A percentile compares a stretch with the other conserved stretches of the same genome.
Evolutionary conservation across 2,888 invertebrate genomes (phyloP).

Genomic region (Rhagium mordax): DNA sequence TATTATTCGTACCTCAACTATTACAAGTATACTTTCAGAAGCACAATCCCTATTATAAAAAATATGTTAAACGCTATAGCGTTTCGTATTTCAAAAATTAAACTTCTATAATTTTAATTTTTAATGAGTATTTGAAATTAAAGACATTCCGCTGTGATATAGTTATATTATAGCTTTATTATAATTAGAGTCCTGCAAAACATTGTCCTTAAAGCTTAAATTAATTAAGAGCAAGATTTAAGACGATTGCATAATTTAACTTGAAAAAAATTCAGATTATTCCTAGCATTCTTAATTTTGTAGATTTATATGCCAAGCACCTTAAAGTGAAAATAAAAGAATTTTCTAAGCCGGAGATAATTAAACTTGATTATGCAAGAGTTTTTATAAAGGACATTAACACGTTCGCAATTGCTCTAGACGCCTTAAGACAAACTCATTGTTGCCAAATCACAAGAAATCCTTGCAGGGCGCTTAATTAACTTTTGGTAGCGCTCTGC

Average conservation of each 20-base stretch:
- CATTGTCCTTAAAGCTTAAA: neutral
- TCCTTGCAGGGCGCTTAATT: slow-evolving; percentile 40
- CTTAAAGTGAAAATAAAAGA: slow-evolving; percentile 40
- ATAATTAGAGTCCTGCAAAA: neutral
- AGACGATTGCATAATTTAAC: neutral
- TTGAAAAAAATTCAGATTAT: slow-evolving; percentile 7
- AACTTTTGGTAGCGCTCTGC: slow-evolving; percentile 39
- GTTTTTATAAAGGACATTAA: slow-evolving; percentile 49
- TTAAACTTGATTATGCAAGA: slow-evolving; percentile 49
- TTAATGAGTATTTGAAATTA: too few species aligned
- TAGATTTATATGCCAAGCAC: slow-evolving; percentile 44
- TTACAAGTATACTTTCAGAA: too few species aligned
- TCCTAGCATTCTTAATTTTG: slow-evolving; percentile 40
- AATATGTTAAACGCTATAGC: too few species aligned
- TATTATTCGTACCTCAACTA: too few species aligned
- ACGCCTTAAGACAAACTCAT: slow-evolving; percentile 34
- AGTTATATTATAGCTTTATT: neutral
- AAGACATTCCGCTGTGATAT: neutral
- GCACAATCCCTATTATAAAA: too few species aligned
- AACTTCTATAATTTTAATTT: too few species aligned
- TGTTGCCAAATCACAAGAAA: slow-evolving; percentile 42
- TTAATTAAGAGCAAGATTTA: slow-evolving; percentile 4
- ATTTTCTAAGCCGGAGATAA: slow-evolving; percentile 44
- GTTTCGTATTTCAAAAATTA: too few species aligned
- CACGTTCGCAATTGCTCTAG: slow-evolving; percentile 44